A percentile compares a stretch with the other conserved stretches of the same genome.
Evolutionary conservation across 2,797 vertebrate genomes (phyloP).

Genomic region (Poeciliopsis presidionis): DNA sequence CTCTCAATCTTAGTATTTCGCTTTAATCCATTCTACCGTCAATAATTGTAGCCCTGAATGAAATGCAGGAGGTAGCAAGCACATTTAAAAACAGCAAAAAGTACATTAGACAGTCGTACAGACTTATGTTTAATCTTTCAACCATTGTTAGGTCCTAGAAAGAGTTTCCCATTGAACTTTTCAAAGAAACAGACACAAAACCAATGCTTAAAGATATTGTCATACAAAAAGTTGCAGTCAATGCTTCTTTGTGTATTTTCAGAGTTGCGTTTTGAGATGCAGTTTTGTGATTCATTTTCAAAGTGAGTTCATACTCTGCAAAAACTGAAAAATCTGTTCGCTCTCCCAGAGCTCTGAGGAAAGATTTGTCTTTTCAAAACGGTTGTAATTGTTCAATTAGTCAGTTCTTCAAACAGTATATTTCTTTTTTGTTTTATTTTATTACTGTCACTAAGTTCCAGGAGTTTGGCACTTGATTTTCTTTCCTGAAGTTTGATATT

Average conservation of each 20-base stretch:
- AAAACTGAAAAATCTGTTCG: neutral
- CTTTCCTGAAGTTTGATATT: neutral
- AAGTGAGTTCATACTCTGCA: neutral
- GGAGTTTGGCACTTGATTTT: neutral
- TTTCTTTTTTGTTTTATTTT: neutral
- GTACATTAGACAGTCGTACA: neutral
- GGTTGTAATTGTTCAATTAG: neutral
- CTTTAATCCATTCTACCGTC: constrained; percentile 4
- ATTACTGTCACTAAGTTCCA: neutral
- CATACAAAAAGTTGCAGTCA: neutral
- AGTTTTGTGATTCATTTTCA: neutral
- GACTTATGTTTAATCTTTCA: neutral
- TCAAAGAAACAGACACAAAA: neutral
- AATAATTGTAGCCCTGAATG: constrained; percentile 11
- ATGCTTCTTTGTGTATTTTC: neutral
- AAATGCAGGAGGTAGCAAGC: neutral
- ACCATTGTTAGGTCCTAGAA: neutral
- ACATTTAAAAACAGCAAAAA: neutral
- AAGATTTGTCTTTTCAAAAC: neutral
- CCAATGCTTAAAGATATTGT: neutral
- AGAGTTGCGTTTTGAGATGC: neutral
- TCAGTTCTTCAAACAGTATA: neutral
- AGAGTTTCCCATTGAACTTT: neutral
- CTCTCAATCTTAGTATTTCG: constrained; percentile 3
- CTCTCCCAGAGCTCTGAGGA: neutral